Conservation (phyloP, 2,888 invertebrate genomes). For the Hirtodrosophila confusa region DNA sequence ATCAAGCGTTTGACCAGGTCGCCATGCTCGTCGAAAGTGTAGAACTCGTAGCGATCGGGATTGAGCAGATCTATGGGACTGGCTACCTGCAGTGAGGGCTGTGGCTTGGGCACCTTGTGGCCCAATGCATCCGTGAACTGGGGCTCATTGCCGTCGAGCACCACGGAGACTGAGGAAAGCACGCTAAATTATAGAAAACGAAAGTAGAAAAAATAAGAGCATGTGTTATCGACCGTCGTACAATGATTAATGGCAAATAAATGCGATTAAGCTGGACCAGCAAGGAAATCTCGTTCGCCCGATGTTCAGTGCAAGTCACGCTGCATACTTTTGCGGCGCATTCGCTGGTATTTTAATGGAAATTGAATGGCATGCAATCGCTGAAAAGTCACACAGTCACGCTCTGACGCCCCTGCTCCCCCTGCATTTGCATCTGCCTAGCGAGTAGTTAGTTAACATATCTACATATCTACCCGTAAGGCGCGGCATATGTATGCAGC, state of each 20-base stretch:
- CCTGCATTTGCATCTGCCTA: conserved; percentile 33
- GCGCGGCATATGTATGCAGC: background rate
- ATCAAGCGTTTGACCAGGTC: conserved; percentile 92
- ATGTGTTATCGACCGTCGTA: conserved; percentile 43
- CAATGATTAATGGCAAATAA: conserved; percentile 58
- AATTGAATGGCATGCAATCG: conserved; percentile 66
- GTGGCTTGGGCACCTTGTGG: conserved; percentile 88
- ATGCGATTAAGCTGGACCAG: conserved; percentile 36
- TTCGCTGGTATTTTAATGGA: conserved; percentile 68
- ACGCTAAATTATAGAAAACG: conserved; percentile 84
- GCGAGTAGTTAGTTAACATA: conserved; percentile 56
- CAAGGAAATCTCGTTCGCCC: conserved; percentile 5
- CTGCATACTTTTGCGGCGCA: conserved; percentile 59
- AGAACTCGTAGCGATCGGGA: conserved; percentile 94
- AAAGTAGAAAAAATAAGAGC: conserved; percentile 45
- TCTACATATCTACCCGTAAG: conserved; percentile 52
- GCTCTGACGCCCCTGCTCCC: conserved; percentile 22
- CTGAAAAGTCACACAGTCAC: conserved; percentile 65
- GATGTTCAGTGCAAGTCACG: conserved; percentile 46
- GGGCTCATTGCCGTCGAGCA: conserved; percentile 86
- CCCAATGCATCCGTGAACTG: conserved; percentile 89
- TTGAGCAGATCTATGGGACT: conserved; percentile 92
- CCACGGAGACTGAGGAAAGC: conserved; percentile 88
- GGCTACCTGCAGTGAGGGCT: conserved; percentile 87
- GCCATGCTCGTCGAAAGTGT: conserved; percentile 93